These are phyloP conservation scores for Axea sp. DNA, from an alignment of 2,888 invertebrate genomes.

Conservation along the genomic window DNA sequence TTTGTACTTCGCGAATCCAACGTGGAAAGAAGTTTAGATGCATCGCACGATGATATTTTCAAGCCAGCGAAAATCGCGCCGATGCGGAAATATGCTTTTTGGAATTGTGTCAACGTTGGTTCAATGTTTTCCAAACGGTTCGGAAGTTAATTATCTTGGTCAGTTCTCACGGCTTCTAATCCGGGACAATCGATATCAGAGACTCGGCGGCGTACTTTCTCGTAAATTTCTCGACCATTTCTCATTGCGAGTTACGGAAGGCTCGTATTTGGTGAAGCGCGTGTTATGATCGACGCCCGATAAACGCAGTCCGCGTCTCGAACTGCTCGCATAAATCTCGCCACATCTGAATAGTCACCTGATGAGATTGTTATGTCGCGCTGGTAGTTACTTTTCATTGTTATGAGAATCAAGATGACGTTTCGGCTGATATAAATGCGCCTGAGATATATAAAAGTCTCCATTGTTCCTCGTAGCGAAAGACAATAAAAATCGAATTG, in stretches of 20 bases:
- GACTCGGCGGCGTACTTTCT: conserved; percentile 16
- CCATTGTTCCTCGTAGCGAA: not conserved
- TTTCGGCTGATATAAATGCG: conserved; percentile 8
- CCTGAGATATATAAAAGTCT: conserved; percentile 5
- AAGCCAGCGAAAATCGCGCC: not conserved
- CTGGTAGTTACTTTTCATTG: conserved; percentile 11
- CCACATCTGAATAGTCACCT: conserved; percentile 14
- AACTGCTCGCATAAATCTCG: conserved; percentile 13
- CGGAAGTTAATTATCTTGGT: conserved; percentile 21
- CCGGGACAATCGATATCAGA: conserved; percentile 7
- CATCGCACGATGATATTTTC: too few species aligned
- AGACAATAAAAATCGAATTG: conserved; percentile 27
- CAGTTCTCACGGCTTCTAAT: conserved; percentile 25
- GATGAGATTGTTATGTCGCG: conserved; percentile 19
- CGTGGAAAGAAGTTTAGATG: too few species aligned
- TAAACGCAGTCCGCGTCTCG: conserved; percentile 2
- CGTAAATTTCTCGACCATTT: conserved; percentile 7
- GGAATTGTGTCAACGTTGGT: conserved; percentile 5
- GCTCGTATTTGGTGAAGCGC: too few species aligned
- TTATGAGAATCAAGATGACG: conserved; percentile 2
- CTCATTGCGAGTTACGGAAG: conserved; percentile 13
- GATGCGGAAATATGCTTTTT: not conserved
- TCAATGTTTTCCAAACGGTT: too few species aligned
- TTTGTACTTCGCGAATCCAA: too few species aligned
- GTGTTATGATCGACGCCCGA: conserved; percentile 21